Evolutionary conservation across 2,888 invertebrate genomes (phyloP), one percentile per base, ranked within the genome.

Genomic region (Drosophila ustulata): DNA sequence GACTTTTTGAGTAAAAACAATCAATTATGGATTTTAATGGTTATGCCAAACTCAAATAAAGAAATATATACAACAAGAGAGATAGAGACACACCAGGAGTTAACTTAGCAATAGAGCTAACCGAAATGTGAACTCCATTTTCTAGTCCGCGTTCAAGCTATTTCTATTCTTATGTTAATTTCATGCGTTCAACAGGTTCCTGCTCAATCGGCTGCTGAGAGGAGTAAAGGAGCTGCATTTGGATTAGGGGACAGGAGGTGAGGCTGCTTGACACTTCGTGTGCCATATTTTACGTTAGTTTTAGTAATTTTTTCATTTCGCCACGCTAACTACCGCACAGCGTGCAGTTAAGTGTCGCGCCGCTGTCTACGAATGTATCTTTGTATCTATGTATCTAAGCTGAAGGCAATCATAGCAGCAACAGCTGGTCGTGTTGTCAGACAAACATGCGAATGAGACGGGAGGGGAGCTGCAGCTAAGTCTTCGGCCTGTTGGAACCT

Each of bases 121-220:
- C 69, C 53, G 52, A 79, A 78, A 71, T 63, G 64, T 49, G 34
- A 81, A 72, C 70, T 71, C 50, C 46, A 71, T 59, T 57, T 37
- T 1, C 37, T 4, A 76, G 72, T 71, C 61, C 63, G 59, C 74
- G 80, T 71, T 63, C 57, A 67, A 73, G 71, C 59, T 47, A 50
- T 55, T 49, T 43, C 62, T 53, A 47, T 56, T 59, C 49, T 77
- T 80, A 81, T 80, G 78, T 75, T 84, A 86, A 85, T 84, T 82
- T 84, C 82, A 80, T 80, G 82, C 84, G 84, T 84, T 79, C 79
- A 85, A 85, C 85, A 82, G 86, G 84, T 85, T 86, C 80, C 53
- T 45, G 37, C 46, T 34, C 1, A 18, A 18, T 18, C 18, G 18
- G 18, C 26, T 39, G 18, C 30, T 37, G 2, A 23, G 25, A 4